A percentile compares a stretch with the other conserved stretches of the same genome.
These are phyloP conservation scores for Neodontobutis hainanensis DNA, from an alignment of 2,113 vertebrate species.

Conservation along the genomic window DNA sequence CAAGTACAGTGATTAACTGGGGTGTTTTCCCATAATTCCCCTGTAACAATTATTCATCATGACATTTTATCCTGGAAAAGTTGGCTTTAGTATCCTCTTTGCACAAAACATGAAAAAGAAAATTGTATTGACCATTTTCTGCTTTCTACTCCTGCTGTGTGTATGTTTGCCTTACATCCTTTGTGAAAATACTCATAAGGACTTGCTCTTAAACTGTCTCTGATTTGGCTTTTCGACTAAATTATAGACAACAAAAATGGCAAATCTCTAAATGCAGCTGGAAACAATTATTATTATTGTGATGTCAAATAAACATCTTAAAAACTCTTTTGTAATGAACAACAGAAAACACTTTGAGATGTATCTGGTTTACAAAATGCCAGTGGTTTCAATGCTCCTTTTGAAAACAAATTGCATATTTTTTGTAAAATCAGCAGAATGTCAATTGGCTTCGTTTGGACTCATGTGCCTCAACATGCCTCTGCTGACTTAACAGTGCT, in stretches of 20 bases:
- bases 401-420: background rate
- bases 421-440: constrained; percentile 10
- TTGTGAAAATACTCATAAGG: too few relatives aligned
- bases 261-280: too few relatives aligned
- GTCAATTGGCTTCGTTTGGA: background rate
- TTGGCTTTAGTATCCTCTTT: constrained; percentile 21
- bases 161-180: too few relatives aligned
- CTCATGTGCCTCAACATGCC: constrained; percentile 38
- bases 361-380: background rate
- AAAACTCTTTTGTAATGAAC: too few relatives aligned
- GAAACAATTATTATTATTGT: too few relatives aligned
- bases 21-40: constrained; percentile 22
- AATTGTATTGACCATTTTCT: too few relatives aligned
- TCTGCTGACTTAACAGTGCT: constrained; percentile 11
- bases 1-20: constrained; percentile 16
- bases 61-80: constrained; percentile 21
- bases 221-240: too few relatives aligned
- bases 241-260: too few relatives aligned
- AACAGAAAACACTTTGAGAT: background rate
- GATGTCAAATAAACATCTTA: too few relatives aligned
- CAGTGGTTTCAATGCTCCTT: background rate
- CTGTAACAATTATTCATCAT: constrained; percentile 12
- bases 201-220: too few relatives aligned
- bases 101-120: constrained; percentile 26
- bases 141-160: too few relatives aligned